These are phyloP conservation scores for Psittacara wagleri DNA, from an alignment of 2,113 vertebrate genomes.

Conservation along the genomic window DNA sequence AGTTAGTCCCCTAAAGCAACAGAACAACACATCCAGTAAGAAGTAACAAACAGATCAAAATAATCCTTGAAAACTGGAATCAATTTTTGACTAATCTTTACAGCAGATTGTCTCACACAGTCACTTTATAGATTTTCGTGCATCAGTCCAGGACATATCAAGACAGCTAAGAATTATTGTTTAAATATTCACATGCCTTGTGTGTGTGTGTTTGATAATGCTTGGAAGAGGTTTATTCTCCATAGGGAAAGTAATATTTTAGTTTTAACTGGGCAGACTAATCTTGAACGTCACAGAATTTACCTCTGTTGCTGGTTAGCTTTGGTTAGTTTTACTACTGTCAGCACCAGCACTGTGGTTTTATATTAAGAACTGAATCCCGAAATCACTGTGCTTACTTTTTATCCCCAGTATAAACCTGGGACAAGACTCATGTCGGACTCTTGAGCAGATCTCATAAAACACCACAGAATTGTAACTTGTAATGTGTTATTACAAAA, in stretches of 20 bases:
- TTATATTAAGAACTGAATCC: neutral
- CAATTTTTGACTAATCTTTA: neutral
- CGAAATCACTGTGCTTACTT: neutral
- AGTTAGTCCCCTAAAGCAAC: neutral
- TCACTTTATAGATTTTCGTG: neutral
- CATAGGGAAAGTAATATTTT: neutral
- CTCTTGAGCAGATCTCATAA: neutral
- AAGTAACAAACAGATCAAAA: neutral
- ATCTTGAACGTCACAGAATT: neutral
- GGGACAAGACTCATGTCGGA: neutral
- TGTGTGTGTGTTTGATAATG: neutral
- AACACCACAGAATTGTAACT: neutral
- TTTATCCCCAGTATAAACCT: neutral
- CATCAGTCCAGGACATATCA: neutral
- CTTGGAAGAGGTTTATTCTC: neutral
- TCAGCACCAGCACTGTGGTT: neutral
- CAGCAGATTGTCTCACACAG: neutral
- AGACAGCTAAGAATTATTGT: neutral
- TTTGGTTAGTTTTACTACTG: neutral
- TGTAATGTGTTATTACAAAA: neutral
- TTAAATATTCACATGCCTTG: neutral
- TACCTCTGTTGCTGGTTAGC: neutral
- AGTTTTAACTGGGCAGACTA: neutral
- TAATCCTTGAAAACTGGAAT: neutral
- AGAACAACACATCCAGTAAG: neutral